Percentiles rank a stretch among this genome's conserved stretches.
Conservation (phyloP, 2,888 invertebrate species). For the Pristionchus fissidentatus region DNA sequence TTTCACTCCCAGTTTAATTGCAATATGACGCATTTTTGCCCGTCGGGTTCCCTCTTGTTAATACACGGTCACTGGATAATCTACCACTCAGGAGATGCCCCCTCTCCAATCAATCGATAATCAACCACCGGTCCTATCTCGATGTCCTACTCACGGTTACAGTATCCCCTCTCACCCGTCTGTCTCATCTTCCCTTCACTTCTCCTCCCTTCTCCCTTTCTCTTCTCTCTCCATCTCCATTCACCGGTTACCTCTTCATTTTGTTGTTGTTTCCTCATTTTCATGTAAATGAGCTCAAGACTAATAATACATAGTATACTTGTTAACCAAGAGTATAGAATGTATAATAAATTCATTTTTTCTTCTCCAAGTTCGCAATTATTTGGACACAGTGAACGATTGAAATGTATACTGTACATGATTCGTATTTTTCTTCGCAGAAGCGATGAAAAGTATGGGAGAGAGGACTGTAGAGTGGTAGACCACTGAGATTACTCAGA, state of each 20-base stretch:
- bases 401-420: background rate
- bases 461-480: background rate
- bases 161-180: conserved; percentile 3
- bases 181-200: background rate
- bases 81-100: conserved; percentile 25
- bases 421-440: background rate
- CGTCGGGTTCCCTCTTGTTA: conserved; percentile 26
- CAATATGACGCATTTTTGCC: conserved; percentile 28
- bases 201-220: background rate
- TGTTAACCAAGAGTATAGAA: conserved; percentile 28
- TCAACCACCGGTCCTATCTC: conserved; percentile 24
- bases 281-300: conserved; percentile 33
- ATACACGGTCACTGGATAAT: conserved; percentile 27
- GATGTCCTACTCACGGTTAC: conserved; percentile 11
- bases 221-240: background rate
- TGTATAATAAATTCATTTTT: background rate
- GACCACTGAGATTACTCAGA: background rate
- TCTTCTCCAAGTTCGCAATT: too few species aligned
- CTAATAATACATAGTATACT: conserved; percentile 38
- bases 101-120: conserved; percentile 19
- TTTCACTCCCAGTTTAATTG: conserved; percentile 26
- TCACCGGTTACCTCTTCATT: conserved; percentile 29
- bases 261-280: conserved; percentile 31
- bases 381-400: background rate
- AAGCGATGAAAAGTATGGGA: background rate